Evolutionary conservation across 2,113 vertebrate genomes (phyloP).

Genomic region (Salminus brasiliensis): DNA sequence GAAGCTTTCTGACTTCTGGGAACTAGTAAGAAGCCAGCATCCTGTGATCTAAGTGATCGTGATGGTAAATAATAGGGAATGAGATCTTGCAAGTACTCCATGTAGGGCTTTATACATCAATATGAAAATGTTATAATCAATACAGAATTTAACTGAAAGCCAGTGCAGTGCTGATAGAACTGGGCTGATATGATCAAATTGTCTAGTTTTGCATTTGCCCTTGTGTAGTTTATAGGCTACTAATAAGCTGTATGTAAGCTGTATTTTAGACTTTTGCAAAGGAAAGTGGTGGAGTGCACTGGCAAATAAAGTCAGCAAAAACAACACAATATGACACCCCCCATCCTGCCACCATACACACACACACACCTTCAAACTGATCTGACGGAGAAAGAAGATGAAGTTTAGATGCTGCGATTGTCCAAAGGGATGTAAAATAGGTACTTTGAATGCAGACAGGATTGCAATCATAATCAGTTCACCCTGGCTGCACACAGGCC

Average conservation of each 20-base stretch:
- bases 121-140: too few species aligned
- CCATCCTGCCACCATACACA: too few species aligned
- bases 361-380: slow-evolving; percentile 18
- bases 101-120: too few species aligned
- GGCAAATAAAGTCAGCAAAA: background rate
- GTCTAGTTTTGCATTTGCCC: too few species aligned
- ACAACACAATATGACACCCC: background rate
- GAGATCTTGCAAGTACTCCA: too few species aligned
- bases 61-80: too few species aligned
- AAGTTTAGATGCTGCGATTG: background rate
- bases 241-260: background rate
- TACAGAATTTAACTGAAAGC: too few species aligned
- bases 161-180: too few species aligned
- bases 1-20: too few species aligned
- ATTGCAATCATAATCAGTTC: slow-evolving; percentile 9
- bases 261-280: background rate
- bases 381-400: background rate
- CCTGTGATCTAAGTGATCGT: too few species aligned
- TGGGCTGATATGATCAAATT: too few species aligned
- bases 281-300: background rate
- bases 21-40: too few species aligned
- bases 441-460: slow-evolving; percentile 1
- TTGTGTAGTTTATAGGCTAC: background rate
- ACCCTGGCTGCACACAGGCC: background rate
- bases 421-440: slow-evolving; percentile 8